Percentiles rank a stretch among this genome's conserved stretches.
Evolutionary conservation across 37 sponge, comb jelly and placozoan genomes (phyloP).

Genomic region (Axinella damicornis): DNA sequence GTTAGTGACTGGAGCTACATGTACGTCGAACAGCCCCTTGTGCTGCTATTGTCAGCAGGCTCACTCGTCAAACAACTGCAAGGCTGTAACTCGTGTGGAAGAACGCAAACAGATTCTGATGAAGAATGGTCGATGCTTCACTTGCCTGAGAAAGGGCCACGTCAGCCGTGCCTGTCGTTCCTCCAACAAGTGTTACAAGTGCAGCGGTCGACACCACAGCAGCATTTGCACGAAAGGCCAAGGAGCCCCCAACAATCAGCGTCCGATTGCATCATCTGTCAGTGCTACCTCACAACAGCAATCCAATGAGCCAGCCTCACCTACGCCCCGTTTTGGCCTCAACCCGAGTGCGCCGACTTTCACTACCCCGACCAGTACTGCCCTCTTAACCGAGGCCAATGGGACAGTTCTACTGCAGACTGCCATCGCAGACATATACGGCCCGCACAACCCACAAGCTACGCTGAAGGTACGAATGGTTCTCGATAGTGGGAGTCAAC

Average conservation of each 20-base stretch:
- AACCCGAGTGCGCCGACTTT: conserved; percentile 26
- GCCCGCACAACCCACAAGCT: conserved; percentile 20
- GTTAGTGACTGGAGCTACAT: background rate
- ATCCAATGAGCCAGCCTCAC: background rate
- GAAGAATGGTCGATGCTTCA: conserved; percentile 46
- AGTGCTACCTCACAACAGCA: background rate
- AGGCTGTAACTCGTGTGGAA: conserved; percentile 4
- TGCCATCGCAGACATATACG: background rate
- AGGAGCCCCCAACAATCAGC: too few relatives aligned
- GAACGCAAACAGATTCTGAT: conserved; percentile 18
- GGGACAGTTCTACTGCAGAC: background rate
- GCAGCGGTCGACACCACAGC: conserved; percentile 28
- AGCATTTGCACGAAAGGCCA: conserved; percentile 16
- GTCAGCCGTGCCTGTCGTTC: conserved; percentile 16
- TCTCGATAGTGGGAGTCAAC: conserved; percentile 44
- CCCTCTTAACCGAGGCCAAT: conserved; percentile 2
- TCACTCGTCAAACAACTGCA: conserved; percentile 34
- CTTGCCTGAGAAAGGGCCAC: conserved; percentile 33
- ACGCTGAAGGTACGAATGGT: conserved; percentile 15
- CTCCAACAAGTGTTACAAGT: background rate
- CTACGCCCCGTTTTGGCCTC: background rate
- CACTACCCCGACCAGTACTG: background rate
- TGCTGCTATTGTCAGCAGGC: conserved; percentile 30
- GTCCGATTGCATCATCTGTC: background rate
- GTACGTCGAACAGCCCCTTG: background rate